phyloP scores from a whole-genome alignment of 2,797 vertebrate species.

The Tapera naevia region DNA sequence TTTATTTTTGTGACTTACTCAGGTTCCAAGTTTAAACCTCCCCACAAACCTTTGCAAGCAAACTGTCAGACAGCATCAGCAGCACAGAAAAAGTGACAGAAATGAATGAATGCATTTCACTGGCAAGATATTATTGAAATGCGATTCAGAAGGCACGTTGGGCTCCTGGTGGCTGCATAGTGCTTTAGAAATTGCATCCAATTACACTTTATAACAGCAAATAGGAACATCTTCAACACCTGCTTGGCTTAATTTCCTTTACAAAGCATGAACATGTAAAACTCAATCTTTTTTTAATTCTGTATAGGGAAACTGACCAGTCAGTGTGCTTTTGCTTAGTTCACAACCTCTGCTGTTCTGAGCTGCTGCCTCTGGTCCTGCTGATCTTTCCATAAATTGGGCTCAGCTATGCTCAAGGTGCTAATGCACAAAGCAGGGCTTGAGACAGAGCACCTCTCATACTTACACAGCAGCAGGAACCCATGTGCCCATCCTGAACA shows the following conservation, averaged over 20 bases:
- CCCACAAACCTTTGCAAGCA: background rate
- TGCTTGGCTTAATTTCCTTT: background rate
- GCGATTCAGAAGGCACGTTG: background rate
- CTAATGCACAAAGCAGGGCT: background rate
- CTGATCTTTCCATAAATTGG: accelerated
- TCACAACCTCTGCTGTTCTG: background rate
- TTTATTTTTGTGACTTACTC: background rate
- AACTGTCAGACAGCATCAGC: background rate
- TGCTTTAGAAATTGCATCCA: background rate
- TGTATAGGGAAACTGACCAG: background rate
- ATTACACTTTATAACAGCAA: background rate
- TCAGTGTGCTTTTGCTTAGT: background rate
- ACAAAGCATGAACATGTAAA: background rate
- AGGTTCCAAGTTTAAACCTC: background rate
- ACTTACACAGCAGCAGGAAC: background rate
- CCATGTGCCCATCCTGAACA: background rate
- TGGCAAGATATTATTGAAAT: background rate
- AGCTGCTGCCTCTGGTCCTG: background rate
- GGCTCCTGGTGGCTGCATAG: background rate
- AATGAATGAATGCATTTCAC: background rate
- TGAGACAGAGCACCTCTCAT: background rate
- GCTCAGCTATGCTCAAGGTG: background rate
- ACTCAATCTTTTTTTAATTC: background rate
- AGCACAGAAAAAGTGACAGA: background rate
- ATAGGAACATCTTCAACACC: background rate